phyloP scores from a whole-genome alignment of 2,888 invertebrate genomes.

The Calameuta pallipes region DNA sequence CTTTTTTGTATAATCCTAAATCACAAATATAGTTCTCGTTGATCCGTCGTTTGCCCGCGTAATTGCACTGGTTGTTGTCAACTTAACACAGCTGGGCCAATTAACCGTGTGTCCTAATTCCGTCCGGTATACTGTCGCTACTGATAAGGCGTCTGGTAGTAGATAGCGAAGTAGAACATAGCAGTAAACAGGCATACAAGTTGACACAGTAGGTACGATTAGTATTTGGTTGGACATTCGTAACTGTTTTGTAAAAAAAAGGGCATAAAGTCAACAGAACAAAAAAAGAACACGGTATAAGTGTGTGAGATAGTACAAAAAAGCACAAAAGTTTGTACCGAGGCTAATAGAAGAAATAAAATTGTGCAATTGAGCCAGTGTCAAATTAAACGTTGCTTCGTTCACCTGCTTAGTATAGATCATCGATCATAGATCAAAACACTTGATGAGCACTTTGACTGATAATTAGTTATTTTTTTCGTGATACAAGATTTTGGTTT shows the following conservation, averaged over 20 bases:
- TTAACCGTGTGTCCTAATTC: not conserved
- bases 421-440: not conserved
- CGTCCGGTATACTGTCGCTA: not conserved
- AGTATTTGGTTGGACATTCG: not conserved
- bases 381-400: not conserved
- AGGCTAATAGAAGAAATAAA: not conserved
- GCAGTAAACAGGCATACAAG: not conserved
- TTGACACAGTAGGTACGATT: not conserved
- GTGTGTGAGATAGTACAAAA: not conserved
- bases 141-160: not conserved
- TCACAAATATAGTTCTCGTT: not conserved
- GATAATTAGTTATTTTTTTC: not conserved
- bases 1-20: not conserved
- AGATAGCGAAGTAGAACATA: not conserved
- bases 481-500: slow-evolving; percentile 21
- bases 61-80: too few relatives aligned
- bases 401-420: not conserved
- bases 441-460: not conserved
- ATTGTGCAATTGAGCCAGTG: not conserved
- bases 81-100: not conserved
- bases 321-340: not conserved
- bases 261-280: not conserved
- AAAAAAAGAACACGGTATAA: not conserved
- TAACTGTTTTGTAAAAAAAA: not conserved
- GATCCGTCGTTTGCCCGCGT: not conserved